Base-by-base conservation (phyloP, 2,797 vertebrate species). In the Channallabes apus region DNA sequence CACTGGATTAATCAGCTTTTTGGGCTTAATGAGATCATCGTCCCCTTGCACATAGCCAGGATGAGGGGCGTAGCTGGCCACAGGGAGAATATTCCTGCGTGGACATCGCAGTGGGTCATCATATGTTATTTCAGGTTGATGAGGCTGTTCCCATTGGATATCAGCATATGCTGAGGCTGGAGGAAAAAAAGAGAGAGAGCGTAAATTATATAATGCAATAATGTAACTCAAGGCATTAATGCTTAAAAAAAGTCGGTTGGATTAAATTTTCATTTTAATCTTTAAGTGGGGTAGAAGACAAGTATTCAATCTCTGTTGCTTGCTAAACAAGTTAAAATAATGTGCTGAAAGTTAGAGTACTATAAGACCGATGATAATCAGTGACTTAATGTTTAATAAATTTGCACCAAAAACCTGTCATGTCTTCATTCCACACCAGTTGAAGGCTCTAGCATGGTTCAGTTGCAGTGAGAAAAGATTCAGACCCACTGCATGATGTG, bases 21-120 rank as follows among this genome's bases (percentile, higher is more conserved):
- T 98, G 89, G 98, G 98, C 88, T 97, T 98, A 94, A 99, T 99
- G 89, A 99, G 96, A 87, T 98, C 97, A 0, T 96, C 91, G 15
- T 96, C 96, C 85, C 93, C 93, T 24, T 97, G 95, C 87, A 92
- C 90, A 90, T 97, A 96, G 91, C 97, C 97, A 0, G 96, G 96
- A 83, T 94, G 94, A 65, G 96, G 93, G 92, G 95, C 93, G 51
- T 96, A 93, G 90, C 87, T 46, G 91, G 90, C 94, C 93, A 64
- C 92, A 27, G 86, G 95, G 77, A 90, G 94, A 89, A 12, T 82
- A 67, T 89, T 93, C 51, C 88, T 83, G 69, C 72, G 87, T 67
- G 91, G 90, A 68, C 87, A 56, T 18, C 73, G 78, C 2, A 92
- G 88, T 0, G 87, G 84, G 65, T 86, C 84, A 69, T 86, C 82